Percentiles rank a stretch among this genome's conserved stretches.
phyloP scores from a whole-genome alignment of 2,888 invertebrate species.

The Thymelicus lineola region DNA sequence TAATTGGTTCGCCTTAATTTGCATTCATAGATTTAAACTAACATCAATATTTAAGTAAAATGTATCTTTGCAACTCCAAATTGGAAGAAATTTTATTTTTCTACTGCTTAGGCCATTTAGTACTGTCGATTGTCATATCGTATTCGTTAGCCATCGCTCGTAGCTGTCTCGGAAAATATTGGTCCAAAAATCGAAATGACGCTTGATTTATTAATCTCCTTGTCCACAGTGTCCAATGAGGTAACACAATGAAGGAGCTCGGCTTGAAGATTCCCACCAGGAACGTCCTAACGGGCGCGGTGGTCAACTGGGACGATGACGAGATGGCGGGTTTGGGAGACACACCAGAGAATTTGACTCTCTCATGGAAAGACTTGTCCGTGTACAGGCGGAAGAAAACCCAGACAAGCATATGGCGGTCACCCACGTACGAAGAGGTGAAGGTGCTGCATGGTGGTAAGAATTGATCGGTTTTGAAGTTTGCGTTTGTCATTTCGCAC shows the following conservation, averaged over 20 bases:
- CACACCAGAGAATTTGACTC: conserved; percentile 70
- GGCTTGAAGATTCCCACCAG: conserved; percentile 68
- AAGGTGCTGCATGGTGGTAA: conserved; percentile 84
- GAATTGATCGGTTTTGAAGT: conserved; percentile 27
- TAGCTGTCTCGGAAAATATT: too few species aligned
- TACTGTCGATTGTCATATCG: too few species aligned
- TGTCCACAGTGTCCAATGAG: conserved; percentile 64
- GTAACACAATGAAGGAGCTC: conserved; percentile 65
- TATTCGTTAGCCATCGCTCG: too few species aligned
- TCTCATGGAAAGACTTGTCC: conserved; percentile 83
- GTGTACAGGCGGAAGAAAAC: conserved; percentile 79
- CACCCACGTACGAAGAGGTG: conserved; percentile 77
- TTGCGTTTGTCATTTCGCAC: background rate
- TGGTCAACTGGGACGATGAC: conserved; percentile 79
- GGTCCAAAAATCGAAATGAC: too few species aligned
- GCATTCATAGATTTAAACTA: too few species aligned
- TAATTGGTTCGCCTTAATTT: too few species aligned
- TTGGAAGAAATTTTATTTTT: too few species aligned
- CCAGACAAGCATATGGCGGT: conserved; percentile 79
- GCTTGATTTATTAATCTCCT: conserved; percentile 9
- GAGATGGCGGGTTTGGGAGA: conserved; percentile 66
- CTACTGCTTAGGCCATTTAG: too few species aligned
- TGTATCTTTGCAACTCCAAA: too few species aligned
- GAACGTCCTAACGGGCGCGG: conserved; percentile 74
- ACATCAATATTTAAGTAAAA: too few species aligned